phyloP scores from a whole-genome alignment of 2,113 vertebrate species.

The Tenrec ecaudatus region DNA sequence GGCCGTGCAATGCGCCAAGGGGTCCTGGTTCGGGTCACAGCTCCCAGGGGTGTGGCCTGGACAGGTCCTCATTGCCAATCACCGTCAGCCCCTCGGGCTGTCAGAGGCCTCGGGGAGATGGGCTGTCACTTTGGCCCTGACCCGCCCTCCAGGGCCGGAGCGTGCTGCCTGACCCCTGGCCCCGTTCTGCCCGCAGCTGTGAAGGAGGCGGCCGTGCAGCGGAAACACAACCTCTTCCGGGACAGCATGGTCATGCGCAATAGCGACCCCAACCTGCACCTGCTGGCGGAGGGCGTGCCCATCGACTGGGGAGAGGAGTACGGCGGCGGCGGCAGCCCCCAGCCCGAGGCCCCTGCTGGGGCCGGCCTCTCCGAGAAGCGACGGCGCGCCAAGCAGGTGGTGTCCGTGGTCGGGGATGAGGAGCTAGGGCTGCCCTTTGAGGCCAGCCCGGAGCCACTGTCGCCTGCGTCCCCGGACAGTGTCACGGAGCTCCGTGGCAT shows the following conservation, averaged over 20 bases:
- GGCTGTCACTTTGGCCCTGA: fast-evolving
- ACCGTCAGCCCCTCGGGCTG: background rate
- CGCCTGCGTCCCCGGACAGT: slow-evolving; percentile 83
- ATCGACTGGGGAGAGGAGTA: slow-evolving; percentile 93
- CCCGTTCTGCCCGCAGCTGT: slow-evolving; percentile 88
- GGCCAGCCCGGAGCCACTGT: slow-evolving; percentile 83
- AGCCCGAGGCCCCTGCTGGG: slow-evolving; percentile 18
- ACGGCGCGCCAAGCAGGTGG: slow-evolving; percentile 92
- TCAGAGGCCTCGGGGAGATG: background rate
- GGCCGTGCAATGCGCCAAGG: background rate
- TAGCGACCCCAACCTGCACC: slow-evolving; percentile 96
- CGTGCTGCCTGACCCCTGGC: fast-evolving
- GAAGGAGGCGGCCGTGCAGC: slow-evolving; percentile 96
- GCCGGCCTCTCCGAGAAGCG: slow-evolving; percentile 79
- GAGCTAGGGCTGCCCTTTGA: slow-evolving; percentile 86
- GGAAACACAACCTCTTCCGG: slow-evolving; percentile 96
- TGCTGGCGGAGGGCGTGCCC: slow-evolving; percentile 88
- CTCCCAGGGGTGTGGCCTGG: background rate
- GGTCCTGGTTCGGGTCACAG: background rate
- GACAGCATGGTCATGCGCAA: slow-evolving; percentile 96
- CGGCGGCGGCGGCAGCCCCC: background rate
- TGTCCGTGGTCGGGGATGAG: slow-evolving; percentile 95
- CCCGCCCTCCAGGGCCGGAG: fast-evolving
- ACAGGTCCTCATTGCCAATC: background rate
- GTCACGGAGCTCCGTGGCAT: slow-evolving; percentile 87